phyloP scores from a whole-genome alignment of 1,140 invertebrate genomes.

The Ylistrum balloti region DNA sequence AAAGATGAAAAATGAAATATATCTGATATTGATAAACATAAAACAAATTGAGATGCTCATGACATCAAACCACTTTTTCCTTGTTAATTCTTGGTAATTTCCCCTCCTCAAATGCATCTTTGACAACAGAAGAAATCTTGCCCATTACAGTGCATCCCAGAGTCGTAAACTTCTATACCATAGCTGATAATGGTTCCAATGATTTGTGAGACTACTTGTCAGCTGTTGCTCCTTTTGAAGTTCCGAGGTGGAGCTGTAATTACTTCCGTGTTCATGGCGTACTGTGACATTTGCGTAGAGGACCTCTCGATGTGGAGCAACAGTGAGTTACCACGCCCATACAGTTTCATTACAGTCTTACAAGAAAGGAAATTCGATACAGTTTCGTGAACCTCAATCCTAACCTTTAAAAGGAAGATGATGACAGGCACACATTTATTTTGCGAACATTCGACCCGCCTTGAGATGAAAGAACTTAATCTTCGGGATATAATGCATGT shows the following conservation, averaged over 20 bases:
- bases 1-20: too few relatives aligned
- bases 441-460: neutral
- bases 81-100: too few relatives aligned
- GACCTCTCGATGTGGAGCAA: neutral
- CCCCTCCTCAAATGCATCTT: neutral
- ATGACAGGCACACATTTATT: neutral
- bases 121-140: neutral
- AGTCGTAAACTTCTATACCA: neutral
- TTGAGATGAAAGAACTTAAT: constrained; percentile 5
- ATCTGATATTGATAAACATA: too few relatives aligned
- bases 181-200: neutral
- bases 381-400: neutral
- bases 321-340: neutral
- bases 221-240: too few relatives aligned
- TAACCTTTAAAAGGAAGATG: neutral
- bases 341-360: neutral
- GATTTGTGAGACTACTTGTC: neutral
- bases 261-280: too few relatives aligned
- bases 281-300: neutral
- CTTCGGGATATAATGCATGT: neutral
- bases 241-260: too few relatives aligned
- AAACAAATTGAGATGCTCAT: too few relatives aligned
- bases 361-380: constrained; percentile 5
- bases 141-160: neutral
- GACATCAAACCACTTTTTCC: too few relatives aligned